Conservation (phyloP, 2,113 vertebrate genomes). For the Crotalus tigris region DNA sequence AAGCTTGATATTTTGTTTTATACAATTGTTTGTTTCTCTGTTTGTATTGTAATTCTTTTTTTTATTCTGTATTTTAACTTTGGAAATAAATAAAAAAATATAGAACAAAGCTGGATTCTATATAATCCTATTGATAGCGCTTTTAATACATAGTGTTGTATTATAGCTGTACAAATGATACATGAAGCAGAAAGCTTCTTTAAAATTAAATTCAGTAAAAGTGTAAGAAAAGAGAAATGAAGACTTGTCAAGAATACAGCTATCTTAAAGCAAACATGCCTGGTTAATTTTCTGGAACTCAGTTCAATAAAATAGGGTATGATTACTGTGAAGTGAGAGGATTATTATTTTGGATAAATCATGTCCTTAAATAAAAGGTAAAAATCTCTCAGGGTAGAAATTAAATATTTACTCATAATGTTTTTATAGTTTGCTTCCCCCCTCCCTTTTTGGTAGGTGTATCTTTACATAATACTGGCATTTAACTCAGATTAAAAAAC, state of each 20-base stretch:
- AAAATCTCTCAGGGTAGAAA: background rate
- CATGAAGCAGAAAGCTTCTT: background rate
- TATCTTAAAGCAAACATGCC: background rate
- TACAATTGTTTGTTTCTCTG: background rate
- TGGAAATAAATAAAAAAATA: background rate
- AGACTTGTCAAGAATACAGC: background rate
- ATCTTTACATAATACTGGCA: background rate
- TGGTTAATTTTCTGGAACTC: background rate
- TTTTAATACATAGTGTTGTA: background rate
- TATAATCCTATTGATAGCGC: background rate
- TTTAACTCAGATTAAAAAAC: background rate
- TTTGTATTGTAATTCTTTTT: background rate
- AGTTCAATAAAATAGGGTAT: background rate
- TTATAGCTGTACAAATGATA: background rate
- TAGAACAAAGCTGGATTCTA: background rate
- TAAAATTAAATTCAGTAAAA: background rate
- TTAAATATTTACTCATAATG: background rate
- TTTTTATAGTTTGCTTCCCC: background rate
- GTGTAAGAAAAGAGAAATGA: background rate
- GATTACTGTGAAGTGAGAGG: background rate
- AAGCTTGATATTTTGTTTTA: background rate
- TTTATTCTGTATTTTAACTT: background rate
- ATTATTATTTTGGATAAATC: background rate
- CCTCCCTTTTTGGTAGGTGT: background rate
- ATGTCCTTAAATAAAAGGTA: background rate